These are phyloP conservation scores for Orientallactaga bullata DNA, from an alignment of 2,113 vertebrate species.

Conservation along the genomic window DNA sequence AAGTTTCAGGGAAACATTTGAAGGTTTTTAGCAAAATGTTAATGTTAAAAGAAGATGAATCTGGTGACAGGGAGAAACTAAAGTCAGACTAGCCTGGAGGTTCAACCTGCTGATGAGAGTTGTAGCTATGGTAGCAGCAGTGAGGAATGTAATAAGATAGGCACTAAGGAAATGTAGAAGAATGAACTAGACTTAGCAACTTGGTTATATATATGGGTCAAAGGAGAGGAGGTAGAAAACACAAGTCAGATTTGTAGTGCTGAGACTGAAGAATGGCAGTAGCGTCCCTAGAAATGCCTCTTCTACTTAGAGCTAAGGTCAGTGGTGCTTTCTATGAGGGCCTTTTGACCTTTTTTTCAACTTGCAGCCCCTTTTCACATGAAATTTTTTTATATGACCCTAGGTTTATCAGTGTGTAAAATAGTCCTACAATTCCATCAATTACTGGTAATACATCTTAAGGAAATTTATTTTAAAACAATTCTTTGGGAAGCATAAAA, in stretches of 20 bases:
- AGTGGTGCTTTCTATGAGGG: not conserved
- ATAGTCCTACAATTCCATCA: not conserved
- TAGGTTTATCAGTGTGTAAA: not conserved
- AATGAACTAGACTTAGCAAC: not conserved
- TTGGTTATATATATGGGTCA: not conserved
- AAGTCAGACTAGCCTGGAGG: not conserved
- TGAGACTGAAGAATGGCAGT: not conserved
- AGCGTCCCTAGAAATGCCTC: not conserved
- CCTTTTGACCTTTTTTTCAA: not conserved
- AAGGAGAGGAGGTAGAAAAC: slow-evolving; percentile 5
- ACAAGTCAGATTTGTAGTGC: not conserved
- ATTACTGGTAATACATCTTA: not conserved
- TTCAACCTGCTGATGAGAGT: not conserved
- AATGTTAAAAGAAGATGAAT: not conserved
- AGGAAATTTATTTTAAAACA: not conserved
- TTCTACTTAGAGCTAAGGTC: not conserved
- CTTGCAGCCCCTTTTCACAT: not conserved
- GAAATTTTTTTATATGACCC: not conserved
- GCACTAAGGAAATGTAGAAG: not conserved
- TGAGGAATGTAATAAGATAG: not conserved
- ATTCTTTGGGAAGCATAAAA: not conserved
- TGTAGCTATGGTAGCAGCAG: not conserved
- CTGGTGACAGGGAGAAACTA: not conserved
- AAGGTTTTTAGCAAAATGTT: slow-evolving; percentile 4
- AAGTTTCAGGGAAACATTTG: not conserved